Conservation (phyloP, 2,888 invertebrate species). For the Eupelmus urozonus region DNA sequence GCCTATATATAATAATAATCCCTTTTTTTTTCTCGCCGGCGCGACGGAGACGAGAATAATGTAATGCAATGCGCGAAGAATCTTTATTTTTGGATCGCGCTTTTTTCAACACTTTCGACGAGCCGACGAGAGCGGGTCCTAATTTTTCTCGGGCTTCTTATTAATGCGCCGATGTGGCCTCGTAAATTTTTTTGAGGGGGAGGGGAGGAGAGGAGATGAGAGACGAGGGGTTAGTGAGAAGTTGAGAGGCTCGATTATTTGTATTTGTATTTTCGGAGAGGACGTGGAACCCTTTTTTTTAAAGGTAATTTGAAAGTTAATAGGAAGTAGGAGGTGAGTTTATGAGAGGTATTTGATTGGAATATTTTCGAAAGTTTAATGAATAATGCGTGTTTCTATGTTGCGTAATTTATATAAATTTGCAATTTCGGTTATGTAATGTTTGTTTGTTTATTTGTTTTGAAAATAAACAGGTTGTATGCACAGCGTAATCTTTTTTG, state of each 20-base stretch:
- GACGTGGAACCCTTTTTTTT: slow-evolving; percentile 2
- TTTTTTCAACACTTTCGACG: slow-evolving; percentile 26
- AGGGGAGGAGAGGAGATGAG: background rate
- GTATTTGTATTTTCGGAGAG: background rate
- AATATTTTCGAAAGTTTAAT: too few species aligned
- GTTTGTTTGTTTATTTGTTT: too few species aligned
- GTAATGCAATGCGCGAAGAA: slow-evolving; percentile 22
- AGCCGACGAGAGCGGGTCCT: background rate
- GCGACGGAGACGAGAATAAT: slow-evolving; percentile 13
- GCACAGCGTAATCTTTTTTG: too few species aligned
- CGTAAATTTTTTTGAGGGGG: slow-evolving; percentile 33
- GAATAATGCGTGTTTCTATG: too few species aligned
- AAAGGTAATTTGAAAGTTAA: too few species aligned
- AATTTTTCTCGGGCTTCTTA: slow-evolving; percentile 29
- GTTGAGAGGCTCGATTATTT: slow-evolving; percentile 25
- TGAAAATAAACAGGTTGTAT: too few species aligned
- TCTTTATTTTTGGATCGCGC: slow-evolving; percentile 44
- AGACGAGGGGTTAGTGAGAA: background rate
- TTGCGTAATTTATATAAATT: too few species aligned
- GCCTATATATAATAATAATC: slow-evolving; percentile 44
- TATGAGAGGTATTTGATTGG: too few species aligned
- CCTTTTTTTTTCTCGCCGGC: slow-evolving; percentile 16
- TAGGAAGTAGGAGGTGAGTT: too few species aligned
- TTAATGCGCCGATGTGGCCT: slow-evolving; percentile 23
- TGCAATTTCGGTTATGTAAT: too few species aligned